These are phyloP conservation scores for Esox lucius DNA, from an alignment of 2,797 vertebrate species.

Conservation along the genomic window DNA sequence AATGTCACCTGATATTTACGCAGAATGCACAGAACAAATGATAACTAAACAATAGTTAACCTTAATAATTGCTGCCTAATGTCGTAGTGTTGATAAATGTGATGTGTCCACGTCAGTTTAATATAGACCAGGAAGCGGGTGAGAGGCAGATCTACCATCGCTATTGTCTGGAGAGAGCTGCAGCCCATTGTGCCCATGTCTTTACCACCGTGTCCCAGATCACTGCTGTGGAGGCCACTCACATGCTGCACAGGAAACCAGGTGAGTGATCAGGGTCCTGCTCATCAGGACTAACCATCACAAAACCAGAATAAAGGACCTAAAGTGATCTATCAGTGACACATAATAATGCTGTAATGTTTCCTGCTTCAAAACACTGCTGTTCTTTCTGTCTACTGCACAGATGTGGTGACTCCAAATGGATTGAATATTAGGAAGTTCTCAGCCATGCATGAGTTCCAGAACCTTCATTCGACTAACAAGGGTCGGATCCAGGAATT, in stretches of 20 bases:
- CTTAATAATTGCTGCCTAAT: background rate
- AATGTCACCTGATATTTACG: background rate
- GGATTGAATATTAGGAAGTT: slow-evolving; percentile 81
- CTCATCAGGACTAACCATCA: background rate
- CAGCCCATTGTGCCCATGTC: slow-evolving; percentile 90
- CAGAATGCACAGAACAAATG: background rate
- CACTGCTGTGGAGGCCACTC: slow-evolving; percentile 90
- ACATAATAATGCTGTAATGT: background rate
- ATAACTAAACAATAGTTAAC: slow-evolving; percentile 74
- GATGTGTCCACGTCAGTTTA: slow-evolving; percentile 76
- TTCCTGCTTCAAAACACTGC: background rate
- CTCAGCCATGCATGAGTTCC: slow-evolving; percentile 96
- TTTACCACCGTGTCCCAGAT: slow-evolving; percentile 97
- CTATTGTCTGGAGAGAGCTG: slow-evolving; percentile 92
- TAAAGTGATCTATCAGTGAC: background rate
- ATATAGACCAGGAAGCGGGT: slow-evolving; percentile 92
- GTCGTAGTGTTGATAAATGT: background rate
- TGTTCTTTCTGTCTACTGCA: background rate
- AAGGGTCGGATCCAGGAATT: slow-evolving; percentile 94
- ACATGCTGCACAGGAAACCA: slow-evolving; percentile 86
- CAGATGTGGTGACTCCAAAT: slow-evolving; percentile 6
- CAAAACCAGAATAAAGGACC: background rate
- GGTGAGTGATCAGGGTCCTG: background rate
- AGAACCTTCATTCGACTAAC: slow-evolving; percentile 92
- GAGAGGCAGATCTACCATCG: slow-evolving; percentile 95